phyloP scores from a whole-genome alignment of 2,888 invertebrate species.

The Eilema depressum region DNA sequence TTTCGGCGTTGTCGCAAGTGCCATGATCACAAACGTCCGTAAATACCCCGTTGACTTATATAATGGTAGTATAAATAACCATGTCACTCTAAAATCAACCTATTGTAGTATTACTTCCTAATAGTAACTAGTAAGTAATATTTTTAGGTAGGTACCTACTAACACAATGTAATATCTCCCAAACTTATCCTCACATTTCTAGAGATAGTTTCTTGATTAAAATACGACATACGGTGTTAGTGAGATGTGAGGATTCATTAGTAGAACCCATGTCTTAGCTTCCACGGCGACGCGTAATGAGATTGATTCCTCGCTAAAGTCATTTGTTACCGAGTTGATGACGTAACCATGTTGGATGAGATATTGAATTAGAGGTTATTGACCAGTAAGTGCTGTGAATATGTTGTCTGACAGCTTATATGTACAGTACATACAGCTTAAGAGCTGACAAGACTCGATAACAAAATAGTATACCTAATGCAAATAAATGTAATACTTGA shows the following conservation, averaged over 20 bases:
- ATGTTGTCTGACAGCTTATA: not conserved
- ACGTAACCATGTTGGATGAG: constrained; percentile 12
- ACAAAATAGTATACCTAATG: not conserved
- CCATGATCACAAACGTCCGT: too few relatives aligned
- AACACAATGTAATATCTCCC: not conserved
- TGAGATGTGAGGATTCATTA: constrained; percentile 22
- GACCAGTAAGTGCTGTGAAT: not conserved
- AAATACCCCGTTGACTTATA: too few relatives aligned
- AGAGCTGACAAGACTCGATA: not conserved
- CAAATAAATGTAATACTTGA: too few relatives aligned
- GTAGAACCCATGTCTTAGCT: constrained; percentile 22
- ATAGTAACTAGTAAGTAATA: too few relatives aligned
- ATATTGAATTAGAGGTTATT: constrained; percentile 16
- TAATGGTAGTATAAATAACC: too few relatives aligned
- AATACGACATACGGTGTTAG: not conserved
- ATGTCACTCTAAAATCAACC: too few relatives aligned
- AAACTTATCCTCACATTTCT: not conserved
- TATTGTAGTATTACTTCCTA: too few relatives aligned
- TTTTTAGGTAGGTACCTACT: too few relatives aligned
- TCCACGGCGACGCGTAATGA: constrained; percentile 14
- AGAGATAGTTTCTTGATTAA: constrained; percentile 9
- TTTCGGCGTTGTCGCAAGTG: too few relatives aligned
- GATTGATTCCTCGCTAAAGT: constrained; percentile 27
- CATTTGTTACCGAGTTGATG: constrained; percentile 21
- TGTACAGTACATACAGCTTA: not conserved